Conservation (phyloP, 2,888 invertebrate genomes). For the Oscheius sp. region DNA sequence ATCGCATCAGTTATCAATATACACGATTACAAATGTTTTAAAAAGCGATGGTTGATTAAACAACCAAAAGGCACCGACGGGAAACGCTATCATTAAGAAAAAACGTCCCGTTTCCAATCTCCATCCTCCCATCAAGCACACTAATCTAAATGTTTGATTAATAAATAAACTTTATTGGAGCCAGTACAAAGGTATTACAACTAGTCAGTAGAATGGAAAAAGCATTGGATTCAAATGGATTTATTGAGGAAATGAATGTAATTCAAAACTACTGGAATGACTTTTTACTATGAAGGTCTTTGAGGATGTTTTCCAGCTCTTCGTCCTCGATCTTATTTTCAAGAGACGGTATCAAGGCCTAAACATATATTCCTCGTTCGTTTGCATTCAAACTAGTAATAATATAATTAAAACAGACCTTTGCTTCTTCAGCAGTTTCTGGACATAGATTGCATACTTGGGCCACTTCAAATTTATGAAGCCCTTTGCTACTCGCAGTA, state of each 20-base stretch:
- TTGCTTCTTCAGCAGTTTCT: constrained; percentile 97
- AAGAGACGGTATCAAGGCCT: constrained; percentile 75
- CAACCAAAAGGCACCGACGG: constrained; percentile 69
- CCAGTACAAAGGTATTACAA: no score
- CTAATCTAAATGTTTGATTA: background rate
- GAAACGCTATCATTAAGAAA: constrained; percentile 65
- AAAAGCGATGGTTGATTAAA: constrained; percentile 69
- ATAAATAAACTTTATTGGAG: no score
- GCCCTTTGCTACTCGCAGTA: constrained; percentile 78
- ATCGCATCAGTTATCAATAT: background rate
- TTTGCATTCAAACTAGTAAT: background rate
- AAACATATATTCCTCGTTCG: background rate
- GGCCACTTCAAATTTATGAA: constrained; percentile 97
- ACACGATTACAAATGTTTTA: constrained; percentile 63
- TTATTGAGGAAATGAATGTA: background rate
- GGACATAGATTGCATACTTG: constrained; percentile 98
- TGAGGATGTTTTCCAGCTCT: constrained; percentile 92
- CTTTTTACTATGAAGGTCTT: constrained; percentile 97
- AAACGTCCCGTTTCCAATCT: constrained; percentile 63
- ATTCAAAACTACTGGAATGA: constrained; percentile 83
- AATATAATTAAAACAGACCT: constrained; percentile 77
- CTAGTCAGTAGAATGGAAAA: background rate
- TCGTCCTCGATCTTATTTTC: constrained; percentile 98
- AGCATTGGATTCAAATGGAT: background rate
- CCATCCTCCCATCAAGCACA: constrained; percentile 64